phyloP scores from a whole-genome alignment of 1,140 invertebrate genomes.

The Brachionus manjavacas region DNA sequence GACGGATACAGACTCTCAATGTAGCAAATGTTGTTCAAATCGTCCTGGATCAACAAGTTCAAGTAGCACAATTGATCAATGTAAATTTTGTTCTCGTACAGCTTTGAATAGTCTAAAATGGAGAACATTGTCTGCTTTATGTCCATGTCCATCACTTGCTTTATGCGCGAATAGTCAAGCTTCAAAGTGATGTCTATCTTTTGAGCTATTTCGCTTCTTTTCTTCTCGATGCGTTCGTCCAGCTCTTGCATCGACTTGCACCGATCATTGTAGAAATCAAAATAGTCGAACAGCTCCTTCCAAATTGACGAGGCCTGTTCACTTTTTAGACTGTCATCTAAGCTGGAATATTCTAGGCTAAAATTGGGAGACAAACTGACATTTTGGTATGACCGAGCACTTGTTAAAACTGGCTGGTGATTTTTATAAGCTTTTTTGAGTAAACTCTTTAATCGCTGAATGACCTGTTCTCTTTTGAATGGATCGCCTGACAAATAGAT shows the following conservation, averaged over 20 bases:
- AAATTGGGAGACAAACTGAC: too few relatives aligned
- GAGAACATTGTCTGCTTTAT: neutral
- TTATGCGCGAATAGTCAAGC: neutral
- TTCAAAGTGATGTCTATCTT: conserved; percentile 16
- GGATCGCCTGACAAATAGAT: neutral
- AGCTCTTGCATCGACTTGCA: neutral
- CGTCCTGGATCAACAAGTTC: conserved; percentile 4
- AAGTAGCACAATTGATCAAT: conserved; percentile 14
- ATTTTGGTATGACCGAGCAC: too few relatives aligned
- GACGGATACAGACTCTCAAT: conserved; percentile 42
- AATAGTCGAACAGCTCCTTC: conserved; percentile 29
- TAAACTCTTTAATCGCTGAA: neutral
- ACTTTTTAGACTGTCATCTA: too few relatives aligned
- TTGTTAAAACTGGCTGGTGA: neutral
- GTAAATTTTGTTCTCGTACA: conserved; percentile 21
- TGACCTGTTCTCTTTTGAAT: neutral
- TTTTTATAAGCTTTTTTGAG: neutral
- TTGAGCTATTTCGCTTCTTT: neutral
- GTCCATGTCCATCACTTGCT: neutral
- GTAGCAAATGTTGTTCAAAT: neutral
- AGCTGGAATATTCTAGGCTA: too few relatives aligned
- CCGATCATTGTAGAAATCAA: neutral
- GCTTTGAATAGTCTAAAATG: neutral
- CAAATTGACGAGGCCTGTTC: too few relatives aligned
- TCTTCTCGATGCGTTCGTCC: neutral